Conservation (phyloP, 2,113 vertebrate species). For the Cnemophilus loriae region DNA sequence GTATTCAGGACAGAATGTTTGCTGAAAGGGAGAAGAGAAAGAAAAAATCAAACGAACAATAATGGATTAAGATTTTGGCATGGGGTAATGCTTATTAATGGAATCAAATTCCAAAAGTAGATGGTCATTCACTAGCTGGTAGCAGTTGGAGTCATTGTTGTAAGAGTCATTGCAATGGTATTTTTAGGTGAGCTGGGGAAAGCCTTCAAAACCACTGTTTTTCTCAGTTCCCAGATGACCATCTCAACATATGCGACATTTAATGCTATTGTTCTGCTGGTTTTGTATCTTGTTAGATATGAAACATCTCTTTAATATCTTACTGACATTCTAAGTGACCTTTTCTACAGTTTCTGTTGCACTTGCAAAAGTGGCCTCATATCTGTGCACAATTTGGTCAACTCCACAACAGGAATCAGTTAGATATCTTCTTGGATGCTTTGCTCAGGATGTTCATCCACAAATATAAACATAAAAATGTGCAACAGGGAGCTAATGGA, state of each 20-base stretch:
- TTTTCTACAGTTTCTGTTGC: neutral
- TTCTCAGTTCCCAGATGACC: neutral
- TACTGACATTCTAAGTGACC: neutral
- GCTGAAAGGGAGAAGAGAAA: neutral
- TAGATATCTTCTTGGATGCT: neutral
- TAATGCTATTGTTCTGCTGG: neutral
- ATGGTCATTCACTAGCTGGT: neutral
- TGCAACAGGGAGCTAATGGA: neutral
- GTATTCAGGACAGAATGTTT: neutral
- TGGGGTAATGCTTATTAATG: neutral
- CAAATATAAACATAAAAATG: neutral
- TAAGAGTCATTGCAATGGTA: neutral
- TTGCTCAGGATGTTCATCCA: neutral
- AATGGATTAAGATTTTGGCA: neutral
- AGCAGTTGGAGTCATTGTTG: neutral
- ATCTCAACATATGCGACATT: neutral
- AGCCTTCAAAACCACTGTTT: neutral
- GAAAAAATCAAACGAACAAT: neutral
- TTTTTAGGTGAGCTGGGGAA: neutral
- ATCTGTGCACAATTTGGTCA: neutral
- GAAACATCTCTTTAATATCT: neutral
- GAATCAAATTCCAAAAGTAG: neutral
- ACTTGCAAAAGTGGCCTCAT: neutral
- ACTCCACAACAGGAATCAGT: neutral
- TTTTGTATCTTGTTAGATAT: neutral